Conservation (phyloP, 2,113 vertebrate genomes). For the Sapayoa aenigma region DNA sequence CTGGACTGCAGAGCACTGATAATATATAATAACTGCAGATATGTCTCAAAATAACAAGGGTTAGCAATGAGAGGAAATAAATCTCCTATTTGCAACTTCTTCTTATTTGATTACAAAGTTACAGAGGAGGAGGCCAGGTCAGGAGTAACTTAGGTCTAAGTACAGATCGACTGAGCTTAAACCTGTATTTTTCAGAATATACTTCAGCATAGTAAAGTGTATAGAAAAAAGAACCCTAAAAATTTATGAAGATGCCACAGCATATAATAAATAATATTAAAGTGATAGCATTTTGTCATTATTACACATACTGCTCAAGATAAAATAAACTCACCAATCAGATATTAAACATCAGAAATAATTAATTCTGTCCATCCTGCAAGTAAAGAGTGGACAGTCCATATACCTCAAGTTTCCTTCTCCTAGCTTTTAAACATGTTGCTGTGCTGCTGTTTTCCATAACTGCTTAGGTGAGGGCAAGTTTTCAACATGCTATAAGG, state of each 20-base stretch:
- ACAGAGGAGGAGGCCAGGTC: neutral
- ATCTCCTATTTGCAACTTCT: neutral
- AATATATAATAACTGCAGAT: too few species aligned
- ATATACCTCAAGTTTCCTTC: neutral
- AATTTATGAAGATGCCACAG: neutral
- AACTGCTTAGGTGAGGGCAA: neutral
- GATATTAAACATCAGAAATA: neutral
- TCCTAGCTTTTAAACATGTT: neutral
- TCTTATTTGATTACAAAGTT: neutral
- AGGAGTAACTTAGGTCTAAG: neutral
- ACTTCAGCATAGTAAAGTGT: neutral
- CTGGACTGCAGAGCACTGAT: neutral
- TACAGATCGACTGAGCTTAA: neutral
- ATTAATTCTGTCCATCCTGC: neutral
- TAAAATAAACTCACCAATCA: neutral
- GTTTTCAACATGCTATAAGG: neutral
- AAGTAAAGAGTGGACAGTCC: neutral
- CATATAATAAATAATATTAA: neutral
- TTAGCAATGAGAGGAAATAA: neutral
- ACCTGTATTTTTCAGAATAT: neutral
- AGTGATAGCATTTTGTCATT: neutral
- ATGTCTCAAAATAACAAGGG: neutral
- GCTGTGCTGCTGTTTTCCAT: neutral
- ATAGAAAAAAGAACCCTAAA: rapidly evolving
- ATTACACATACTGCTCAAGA: neutral